Conservation (phyloP, 2,113 vertebrate species). For the Mobula birostris region DNA sequence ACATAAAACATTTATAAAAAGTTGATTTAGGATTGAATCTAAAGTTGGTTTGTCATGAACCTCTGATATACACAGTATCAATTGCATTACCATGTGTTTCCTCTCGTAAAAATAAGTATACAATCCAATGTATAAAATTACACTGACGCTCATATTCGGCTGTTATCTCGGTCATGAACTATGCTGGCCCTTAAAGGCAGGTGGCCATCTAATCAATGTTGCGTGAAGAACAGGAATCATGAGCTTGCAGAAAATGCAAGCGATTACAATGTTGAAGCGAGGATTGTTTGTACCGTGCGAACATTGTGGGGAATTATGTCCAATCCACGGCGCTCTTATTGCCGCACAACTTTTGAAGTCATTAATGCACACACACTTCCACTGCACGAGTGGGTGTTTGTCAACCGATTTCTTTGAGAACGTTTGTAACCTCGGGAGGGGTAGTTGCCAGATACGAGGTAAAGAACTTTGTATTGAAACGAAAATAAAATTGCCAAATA, state of each 20-base stretch:
- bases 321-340: background rate
- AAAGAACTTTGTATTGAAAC: background rate
- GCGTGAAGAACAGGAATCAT: background rate
- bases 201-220: background rate
- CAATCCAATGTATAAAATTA: constrained; percentile 5
- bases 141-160: background rate
- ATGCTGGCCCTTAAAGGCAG: background rate
- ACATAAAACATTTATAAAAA: background rate
- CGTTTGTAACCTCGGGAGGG: background rate
- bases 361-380: background rate
- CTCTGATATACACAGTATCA: background rate
- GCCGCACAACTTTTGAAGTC: background rate
- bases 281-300: background rate
- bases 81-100: constrained; percentile 29
- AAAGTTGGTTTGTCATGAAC: background rate
- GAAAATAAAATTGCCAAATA: background rate
- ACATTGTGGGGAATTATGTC: background rate
- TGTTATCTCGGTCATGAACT: constrained; percentile 6
- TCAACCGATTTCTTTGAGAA: background rate
- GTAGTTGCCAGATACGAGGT: background rate
- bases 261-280: background rate
- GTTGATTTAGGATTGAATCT: background rate
- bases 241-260: constrained; percentile 9
- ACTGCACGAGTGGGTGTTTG: background rate
- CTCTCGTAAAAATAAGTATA: background rate